phyloP scores from a whole-genome alignment of 2,113 vertebrate species.

The Podilymbus podiceps region DNA sequence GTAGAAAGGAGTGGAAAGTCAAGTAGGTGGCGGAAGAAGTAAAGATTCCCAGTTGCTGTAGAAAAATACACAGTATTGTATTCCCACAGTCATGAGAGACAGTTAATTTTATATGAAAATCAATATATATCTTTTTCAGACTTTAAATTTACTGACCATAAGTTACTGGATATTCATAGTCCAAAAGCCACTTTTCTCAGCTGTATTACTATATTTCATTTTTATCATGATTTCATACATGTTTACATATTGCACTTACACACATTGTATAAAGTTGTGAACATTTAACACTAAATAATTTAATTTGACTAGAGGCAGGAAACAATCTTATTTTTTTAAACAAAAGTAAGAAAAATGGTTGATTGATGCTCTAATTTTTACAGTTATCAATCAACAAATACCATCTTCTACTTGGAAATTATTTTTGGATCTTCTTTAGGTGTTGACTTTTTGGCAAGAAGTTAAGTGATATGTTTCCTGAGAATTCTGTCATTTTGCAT shows the following conservation, averaged over 20 bases:
- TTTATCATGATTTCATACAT: conserved; percentile 64
- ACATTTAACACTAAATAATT: conserved; percentile 66
- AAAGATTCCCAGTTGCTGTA: conserved; percentile 17
- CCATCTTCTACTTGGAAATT: conserved; percentile 62
- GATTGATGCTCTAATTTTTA: conserved; percentile 56
- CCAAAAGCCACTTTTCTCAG: conserved; percentile 51
- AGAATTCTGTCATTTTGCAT: conserved; percentile 64
- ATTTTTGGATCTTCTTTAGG: conserved; percentile 56
- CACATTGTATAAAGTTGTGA: conserved; percentile 58
- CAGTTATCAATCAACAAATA: conserved; percentile 67
- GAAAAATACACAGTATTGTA: conserved; percentile 40
- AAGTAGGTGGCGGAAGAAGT: not conserved
- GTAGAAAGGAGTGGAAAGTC: conserved; percentile 1
- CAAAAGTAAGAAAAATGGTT: conserved; percentile 55
- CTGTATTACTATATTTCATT: conserved; percentile 45
- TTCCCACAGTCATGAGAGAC: conserved; percentile 13
- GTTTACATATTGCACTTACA: conserved; percentile 77
- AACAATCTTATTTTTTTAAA: conserved; percentile 14
- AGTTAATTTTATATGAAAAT: conserved; percentile 1
- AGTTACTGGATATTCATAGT: conserved; percentile 58
- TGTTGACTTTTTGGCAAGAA: conserved; percentile 78
- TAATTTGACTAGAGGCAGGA: conserved; percentile 62
- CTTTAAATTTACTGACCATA: conserved; percentile 40
- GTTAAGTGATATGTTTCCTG: conserved; percentile 72
- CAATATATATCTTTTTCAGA: conserved; percentile 49